Percentiles rank a stretch among this genome's conserved stretches.
Conservation (phyloP, 1,140 invertebrate species). For the Caerostris darwini region DNA sequence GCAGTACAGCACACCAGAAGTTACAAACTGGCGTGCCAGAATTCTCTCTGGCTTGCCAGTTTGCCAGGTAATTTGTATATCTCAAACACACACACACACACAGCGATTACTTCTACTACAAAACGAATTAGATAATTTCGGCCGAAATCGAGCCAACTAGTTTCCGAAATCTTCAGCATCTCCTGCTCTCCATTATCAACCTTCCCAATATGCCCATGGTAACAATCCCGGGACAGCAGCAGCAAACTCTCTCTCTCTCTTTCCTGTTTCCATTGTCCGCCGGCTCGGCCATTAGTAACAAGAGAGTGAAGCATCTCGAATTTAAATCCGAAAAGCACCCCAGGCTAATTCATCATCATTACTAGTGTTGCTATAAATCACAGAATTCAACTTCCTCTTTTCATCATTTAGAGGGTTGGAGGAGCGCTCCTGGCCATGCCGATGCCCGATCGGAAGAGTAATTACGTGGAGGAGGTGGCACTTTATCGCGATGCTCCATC, state of each 20-base stretch:
- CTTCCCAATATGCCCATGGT: conserved; percentile 35
- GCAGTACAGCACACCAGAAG: too few relatives aligned
- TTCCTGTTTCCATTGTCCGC: conserved; percentile 60
- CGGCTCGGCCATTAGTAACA: conserved; percentile 60
- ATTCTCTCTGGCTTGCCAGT: neutral
- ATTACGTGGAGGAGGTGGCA: conserved; percentile 60
- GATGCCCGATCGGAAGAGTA: conserved; percentile 58
- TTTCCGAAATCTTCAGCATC: conserved; percentile 50
- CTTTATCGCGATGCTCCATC: conserved; percentile 55
- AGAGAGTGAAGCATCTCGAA: conserved; percentile 17
- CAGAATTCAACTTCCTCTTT: conserved; percentile 68
- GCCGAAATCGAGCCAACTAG: conserved; percentile 25
- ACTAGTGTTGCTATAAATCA: conserved; percentile 69
- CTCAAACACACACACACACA: neutral
- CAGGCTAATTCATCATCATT: conserved; percentile 65
- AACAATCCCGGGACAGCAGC: conserved; percentile 28
- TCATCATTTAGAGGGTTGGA: conserved; percentile 46
- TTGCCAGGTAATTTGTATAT: conserved; percentile 11
- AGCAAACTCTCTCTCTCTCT: neutral
- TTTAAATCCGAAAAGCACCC: conserved; percentile 55
- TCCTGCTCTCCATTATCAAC: conserved; percentile 36
- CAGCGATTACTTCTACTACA: neutral
- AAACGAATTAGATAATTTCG: conserved; percentile 21
- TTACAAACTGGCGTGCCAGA: neutral
- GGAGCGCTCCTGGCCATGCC: conserved; percentile 35